phyloP scores from a whole-genome alignment of 2,797 vertebrate species.

The Strix occidentalis region DNA sequence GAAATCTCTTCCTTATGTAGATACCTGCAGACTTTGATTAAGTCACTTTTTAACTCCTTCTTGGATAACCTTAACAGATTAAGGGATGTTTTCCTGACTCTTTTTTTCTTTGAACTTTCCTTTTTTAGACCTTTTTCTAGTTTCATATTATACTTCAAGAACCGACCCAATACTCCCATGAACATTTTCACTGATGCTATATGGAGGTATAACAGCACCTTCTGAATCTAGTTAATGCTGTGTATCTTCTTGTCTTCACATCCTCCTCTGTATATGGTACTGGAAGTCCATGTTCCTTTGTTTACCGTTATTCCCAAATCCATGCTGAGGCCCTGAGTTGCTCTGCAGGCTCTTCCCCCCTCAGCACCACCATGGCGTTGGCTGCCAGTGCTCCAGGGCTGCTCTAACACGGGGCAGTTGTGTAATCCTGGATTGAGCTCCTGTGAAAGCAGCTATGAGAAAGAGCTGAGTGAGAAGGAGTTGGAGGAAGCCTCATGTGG shows the following conservation, averaged over 20 bases:
- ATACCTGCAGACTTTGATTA: slow-evolving; percentile 47
- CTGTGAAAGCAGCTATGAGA: background rate
- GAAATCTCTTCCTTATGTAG: slow-evolving; percentile 62
- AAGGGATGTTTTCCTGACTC: background rate
- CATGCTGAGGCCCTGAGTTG: background rate
- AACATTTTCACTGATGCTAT: background rate
- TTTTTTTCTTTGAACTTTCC: background rate
- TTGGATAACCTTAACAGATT: slow-evolving; percentile 33
- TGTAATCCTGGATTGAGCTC: background rate
- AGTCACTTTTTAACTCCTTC: slow-evolving; percentile 54
- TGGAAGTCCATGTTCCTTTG: background rate
- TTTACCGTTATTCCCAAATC: background rate
- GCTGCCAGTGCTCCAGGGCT: background rate
- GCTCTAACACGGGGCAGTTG: background rate
- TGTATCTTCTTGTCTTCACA: background rate
- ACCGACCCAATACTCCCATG: fast-evolving
- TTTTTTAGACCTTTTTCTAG: background rate
- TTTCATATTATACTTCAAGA: background rate
- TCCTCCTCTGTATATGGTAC: background rate
- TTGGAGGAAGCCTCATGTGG: background rate
- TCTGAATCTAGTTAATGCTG: background rate
- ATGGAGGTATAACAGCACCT: background rate
- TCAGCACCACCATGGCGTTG: background rate
- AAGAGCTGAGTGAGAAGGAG: background rate
- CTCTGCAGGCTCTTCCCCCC: background rate